phyloP scores from a whole-genome alignment of 30 jellyfish, hydroid and myxozoan species.

The Turritopsis rubra region DNA sequence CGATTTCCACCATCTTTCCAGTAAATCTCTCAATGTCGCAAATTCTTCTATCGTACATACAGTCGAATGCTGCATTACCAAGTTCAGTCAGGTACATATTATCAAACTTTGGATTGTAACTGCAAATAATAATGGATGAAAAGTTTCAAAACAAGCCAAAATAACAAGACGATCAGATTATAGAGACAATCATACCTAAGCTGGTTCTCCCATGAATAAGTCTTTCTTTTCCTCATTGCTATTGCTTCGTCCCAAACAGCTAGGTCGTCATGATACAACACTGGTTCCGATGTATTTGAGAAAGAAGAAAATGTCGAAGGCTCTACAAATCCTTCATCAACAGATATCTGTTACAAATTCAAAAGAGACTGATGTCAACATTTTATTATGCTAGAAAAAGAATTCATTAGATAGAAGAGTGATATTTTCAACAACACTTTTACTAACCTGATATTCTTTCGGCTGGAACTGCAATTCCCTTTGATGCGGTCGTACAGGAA shows the following conservation, averaged over 20 bases:
- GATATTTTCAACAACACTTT: neutral
- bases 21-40: slow-evolving; percentile 33
- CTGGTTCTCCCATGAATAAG: slow-evolving; percentile 27
- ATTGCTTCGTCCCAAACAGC: slow-evolving; percentile 14
- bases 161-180: neutral
- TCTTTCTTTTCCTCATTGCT: neutral
- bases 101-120: slow-evolving; percentile 7
- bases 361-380: neutral
- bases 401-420: neutral
- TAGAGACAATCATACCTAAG: neutral
- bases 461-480: neutral
- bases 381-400: neutral
- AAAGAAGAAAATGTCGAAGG: slow-evolving; percentile 19
- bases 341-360: neutral
- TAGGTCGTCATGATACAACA: neutral
- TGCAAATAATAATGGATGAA: slow-evolving; percentile 5
- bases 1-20: neutral
- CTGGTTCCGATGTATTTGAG: neutral
- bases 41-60: slow-evolving; percentile 45
- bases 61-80: slow-evolving; percentile 73
- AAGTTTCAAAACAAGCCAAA: neutral
- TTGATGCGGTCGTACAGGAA: neutral
- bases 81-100: slow-evolving; percentile 38
- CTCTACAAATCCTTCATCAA: slow-evolving; percentile 42
- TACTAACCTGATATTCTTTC: neutral